phyloP scores from a whole-genome alignment of 2,797 vertebrate genomes.

The Enteromius radiatus region DNA sequence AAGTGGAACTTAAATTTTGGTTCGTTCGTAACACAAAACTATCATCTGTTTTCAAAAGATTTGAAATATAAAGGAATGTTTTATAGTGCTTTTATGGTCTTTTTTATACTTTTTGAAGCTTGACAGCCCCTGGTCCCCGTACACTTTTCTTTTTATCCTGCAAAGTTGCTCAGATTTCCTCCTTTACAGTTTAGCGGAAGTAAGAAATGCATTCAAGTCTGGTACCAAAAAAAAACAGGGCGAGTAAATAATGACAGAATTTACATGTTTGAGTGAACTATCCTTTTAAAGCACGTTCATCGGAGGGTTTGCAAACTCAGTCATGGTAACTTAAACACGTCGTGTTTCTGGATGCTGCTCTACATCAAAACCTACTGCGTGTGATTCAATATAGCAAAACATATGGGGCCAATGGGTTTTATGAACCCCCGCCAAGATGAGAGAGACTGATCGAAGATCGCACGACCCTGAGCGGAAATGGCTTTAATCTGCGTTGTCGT shows the following conservation, averaged over 20 bases:
- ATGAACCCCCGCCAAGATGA: slow-evolving; percentile 59
- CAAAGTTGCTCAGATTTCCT: not conserved
- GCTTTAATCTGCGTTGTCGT: slow-evolving; percentile 61
- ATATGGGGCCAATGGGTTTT: slow-evolving; percentile 54
- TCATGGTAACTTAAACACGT: slow-evolving; percentile 8
- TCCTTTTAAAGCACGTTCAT: slow-evolving; percentile 13
- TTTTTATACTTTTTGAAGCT: not conserved
- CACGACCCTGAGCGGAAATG: slow-evolving; percentile 41
- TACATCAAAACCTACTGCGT: slow-evolving; percentile 34
- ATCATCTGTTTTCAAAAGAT: not conserved
- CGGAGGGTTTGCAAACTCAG: not conserved
- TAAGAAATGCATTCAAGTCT: not conserved
- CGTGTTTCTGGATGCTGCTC: slow-evolving; percentile 26
- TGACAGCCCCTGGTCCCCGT: not conserved
- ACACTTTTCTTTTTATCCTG: not conserved
- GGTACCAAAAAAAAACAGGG: not conserved
- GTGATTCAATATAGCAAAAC: slow-evolving; percentile 54
- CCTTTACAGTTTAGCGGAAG: not conserved
- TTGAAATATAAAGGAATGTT: not conserved
- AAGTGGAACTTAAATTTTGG: not conserved
- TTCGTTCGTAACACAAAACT: not conserved
- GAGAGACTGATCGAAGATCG: slow-evolving; percentile 60
- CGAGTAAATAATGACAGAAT: not conserved
- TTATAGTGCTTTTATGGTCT: not conserved
- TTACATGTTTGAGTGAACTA: slow-evolving; percentile 4